phyloP scores from a whole-genome alignment of 2,113 vertebrate genomes.

The Chaetodon auriga region DNA sequence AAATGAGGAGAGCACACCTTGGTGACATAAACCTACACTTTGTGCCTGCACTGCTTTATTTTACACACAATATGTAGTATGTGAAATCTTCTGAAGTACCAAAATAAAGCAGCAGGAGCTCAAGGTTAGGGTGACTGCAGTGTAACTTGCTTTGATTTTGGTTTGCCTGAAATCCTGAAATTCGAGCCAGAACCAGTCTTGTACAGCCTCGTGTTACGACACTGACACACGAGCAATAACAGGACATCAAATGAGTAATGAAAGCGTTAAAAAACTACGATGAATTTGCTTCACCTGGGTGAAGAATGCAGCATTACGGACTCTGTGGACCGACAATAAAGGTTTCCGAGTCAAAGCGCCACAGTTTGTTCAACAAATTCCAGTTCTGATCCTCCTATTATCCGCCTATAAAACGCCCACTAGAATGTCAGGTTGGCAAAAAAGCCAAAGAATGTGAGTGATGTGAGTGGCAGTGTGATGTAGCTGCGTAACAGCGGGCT shows the following conservation, averaged over 20 bases:
- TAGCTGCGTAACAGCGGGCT: not conserved
- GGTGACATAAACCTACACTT: not conserved
- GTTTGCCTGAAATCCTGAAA: not conserved
- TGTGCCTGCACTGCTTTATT: not conserved
- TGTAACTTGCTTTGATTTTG: no score
- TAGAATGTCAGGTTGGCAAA: constrained; percentile 67
- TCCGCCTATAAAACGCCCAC: constrained; percentile 47
- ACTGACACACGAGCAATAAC: not conserved
- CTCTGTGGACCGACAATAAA: constrained; percentile 44
- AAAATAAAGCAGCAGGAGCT: not conserved
- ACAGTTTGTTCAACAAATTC: constrained; percentile 76
- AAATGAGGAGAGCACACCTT: not conserved
- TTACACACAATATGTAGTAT: not conserved
- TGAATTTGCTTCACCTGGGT: constrained; percentile 26
- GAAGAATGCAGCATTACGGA: constrained; percentile 35
- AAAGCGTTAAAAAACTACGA: not conserved
- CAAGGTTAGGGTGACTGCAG: no score
- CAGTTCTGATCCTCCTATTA: constrained; percentile 76
- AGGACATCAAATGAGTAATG: not conserved
- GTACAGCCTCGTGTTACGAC: not conserved
- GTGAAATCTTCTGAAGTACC: no score
- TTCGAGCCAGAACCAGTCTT: not conserved
- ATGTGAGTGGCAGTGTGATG: constrained; percentile 43
- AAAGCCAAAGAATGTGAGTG: constrained; percentile 66
- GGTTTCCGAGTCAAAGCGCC: constrained; percentile 54